phyloP scores from a whole-genome alignment of 2,888 invertebrate species.

The Drosophila suboccidentalis region DNA sequence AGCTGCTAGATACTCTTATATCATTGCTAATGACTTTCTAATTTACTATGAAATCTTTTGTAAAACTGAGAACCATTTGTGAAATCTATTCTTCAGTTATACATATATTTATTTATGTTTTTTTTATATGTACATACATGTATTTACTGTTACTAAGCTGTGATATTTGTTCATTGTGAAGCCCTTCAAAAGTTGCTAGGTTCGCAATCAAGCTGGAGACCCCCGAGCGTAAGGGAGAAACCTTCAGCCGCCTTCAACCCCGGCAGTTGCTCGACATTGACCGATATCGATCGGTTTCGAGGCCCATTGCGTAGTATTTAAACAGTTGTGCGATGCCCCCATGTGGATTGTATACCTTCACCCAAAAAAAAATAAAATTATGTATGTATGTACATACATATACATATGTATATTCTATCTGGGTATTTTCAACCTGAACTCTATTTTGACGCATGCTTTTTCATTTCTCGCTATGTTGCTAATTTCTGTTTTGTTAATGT shows the following conservation, averaged over 20 bases:
- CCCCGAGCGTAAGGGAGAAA: constrained; percentile 3
- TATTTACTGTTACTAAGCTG: background rate
- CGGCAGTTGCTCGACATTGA: constrained; percentile 55
- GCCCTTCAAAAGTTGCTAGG: constrained; percentile 32
- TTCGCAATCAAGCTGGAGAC: background rate
- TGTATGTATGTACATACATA: background rate
- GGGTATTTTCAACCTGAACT: constrained; percentile 6
- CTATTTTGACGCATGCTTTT: constrained; percentile 31
- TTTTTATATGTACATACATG: no score
- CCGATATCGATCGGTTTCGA: constrained; percentile 49
- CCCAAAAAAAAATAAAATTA: background rate
- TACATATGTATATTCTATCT: background rate
- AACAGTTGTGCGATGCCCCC: constrained; percentile 7
- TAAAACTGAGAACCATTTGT: background rate
- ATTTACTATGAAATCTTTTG: constrained; percentile 1
- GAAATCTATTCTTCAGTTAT: background rate
- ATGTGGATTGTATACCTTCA: background rate
- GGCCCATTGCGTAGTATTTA: constrained; percentile 18
- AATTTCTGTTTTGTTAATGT: constrained; percentile 64
- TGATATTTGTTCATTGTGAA: constrained; percentile 27
- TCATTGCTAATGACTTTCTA: constrained; percentile 3
- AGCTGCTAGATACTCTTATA: constrained; percentile 3
- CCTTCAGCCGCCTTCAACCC: constrained; percentile 28
- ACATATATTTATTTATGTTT: no score
- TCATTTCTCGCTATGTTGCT: constrained; percentile 66